Evolutionary conservation across 2,888 invertebrate genomes (phyloP), one percentile per base, ranked within the genome.

Genomic region (Sarcophaga subvicina): DNA sequence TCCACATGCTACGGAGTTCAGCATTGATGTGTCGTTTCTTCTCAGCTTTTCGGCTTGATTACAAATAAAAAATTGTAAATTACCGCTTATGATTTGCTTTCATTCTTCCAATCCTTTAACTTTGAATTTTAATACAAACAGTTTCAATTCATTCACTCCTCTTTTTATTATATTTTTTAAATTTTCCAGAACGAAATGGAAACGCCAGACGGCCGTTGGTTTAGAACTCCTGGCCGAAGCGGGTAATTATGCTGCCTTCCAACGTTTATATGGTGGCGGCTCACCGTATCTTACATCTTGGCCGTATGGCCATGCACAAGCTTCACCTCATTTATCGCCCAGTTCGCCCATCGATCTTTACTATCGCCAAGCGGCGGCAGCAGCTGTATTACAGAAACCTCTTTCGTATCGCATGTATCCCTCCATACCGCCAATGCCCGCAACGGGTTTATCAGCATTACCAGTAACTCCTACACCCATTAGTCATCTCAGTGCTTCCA

Each of bases 151-250:
- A 54, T 54, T 14, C 17, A 17, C 2, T 54, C 14, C 54, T 0
- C 12, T 8, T 14, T 49, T 49, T 37, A 37, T 37, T 37, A 6
- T 5, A 37, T 37, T 37, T 37, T 37, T 6, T 6, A 37, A 37
- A 37, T 37, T 14, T 91, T 91, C 92, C 94, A 95, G 95, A 95
- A 99, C 99, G 93, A 99, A 99, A 95, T 99, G 99, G 99, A 99
- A 99, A 94, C 96, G 99, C 4, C 99, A 99, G 94, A 99, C 99
- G 22, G 98, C 99, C 0, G 99, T 99, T 3, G 99, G 99, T 0
- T 94, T 99, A 89, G 99, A 99, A 93, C 95, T 99, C 70, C 94
- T 99, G 80, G 98, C 98, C 6, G 99, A 99, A 94, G 98, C 99
- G 0, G 98, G 98, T 25, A 99, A 99, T 94, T 98, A 98, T 94